Base-by-base conservation (phyloP, 2,888 invertebrate genomes). In the Schrankia costaestrigalis region DNA sequence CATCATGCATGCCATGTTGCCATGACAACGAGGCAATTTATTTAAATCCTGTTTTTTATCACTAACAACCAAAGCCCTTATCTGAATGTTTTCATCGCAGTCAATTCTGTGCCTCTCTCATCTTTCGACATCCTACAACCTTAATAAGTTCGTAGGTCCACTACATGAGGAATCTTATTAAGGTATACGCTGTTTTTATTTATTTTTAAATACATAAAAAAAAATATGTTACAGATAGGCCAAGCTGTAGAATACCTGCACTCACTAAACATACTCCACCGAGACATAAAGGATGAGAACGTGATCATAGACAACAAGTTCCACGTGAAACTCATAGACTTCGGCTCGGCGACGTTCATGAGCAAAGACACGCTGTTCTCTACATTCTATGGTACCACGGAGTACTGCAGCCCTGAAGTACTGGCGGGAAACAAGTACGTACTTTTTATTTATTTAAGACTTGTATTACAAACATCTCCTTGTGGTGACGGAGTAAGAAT, bases 261-360 rank as follows among this genome's bases (percentile, higher is more conserved):
- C 71, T 88, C 90, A 0, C 72, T 90, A 10, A 89, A 89, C 57
- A 92, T 94, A 44, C 74, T 93, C 0, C 94, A 94, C 66, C 89
- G 94, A 7, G 94, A 94, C 65, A 91, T 94, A 37, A 93, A 93
- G 63, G 94, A 94, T 63, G 94, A 94, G 69, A 94, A 94, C 68
- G 90, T 94, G 12, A 93, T 94, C 39, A 90, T 94, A 26, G 91
- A 93, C 78, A 91, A 92, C 56, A 81, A 89, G 49, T 94, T 94
- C 67, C 90, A 91, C 59, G 91, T 92, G 28, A 93, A 93, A 57
- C 84, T 94, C 13, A 94, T 94, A 28, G 94, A 94, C 71, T 94
- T 94, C 69, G 94, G 94, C 9, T 93, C 94, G 0, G 93, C 94
- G 0, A 91, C 93, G 1, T 92, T 90, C 58, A 89, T 90, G 86